These are phyloP conservation scores for Sminthurinus aureus DNA, from an alignment of 2,888 invertebrate species.

Conservation along the genomic window DNA sequence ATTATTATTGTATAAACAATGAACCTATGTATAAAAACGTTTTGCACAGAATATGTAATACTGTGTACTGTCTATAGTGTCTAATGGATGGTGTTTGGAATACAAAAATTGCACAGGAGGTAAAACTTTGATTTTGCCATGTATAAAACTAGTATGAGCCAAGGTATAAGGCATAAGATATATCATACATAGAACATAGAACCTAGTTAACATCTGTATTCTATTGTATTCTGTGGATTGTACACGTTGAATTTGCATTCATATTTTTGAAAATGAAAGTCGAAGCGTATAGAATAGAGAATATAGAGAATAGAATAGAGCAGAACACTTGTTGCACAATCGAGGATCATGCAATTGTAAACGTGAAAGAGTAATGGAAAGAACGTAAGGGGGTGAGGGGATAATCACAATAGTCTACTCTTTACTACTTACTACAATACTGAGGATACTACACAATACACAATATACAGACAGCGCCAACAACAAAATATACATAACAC, in stretches of 20 bases:
- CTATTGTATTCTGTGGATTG: not conserved
- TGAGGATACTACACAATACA: not conserved
- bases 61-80: too few species aligned
- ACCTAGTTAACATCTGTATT: not conserved
- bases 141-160: not conserved
- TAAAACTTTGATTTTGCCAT: too few species aligned
- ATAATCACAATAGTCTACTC: not conserved
- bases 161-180: not conserved
- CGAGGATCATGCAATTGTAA: constrained; percentile 42
- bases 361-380: constrained; percentile 43
- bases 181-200: not conserved
- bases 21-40: not conserved
- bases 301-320: too few species aligned
- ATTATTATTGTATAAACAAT: not conserved
- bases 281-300: constrained; percentile 30
- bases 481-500: constrained; percentile 4
- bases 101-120: constrained; percentile 8
- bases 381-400: constrained; percentile 43
- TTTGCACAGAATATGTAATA: not conserved
- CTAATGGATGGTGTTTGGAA: too few species aligned
- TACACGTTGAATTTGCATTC: constrained; percentile 17
- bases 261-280: constrained; percentile 57
- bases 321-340: constrained; percentile 42
- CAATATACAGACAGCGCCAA: not conserved
- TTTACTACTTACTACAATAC: not conserved